These are phyloP conservation scores for Drosophila azteca DNA, from an alignment of 1,140 invertebrate species.

Conservation along the genomic window DNA sequence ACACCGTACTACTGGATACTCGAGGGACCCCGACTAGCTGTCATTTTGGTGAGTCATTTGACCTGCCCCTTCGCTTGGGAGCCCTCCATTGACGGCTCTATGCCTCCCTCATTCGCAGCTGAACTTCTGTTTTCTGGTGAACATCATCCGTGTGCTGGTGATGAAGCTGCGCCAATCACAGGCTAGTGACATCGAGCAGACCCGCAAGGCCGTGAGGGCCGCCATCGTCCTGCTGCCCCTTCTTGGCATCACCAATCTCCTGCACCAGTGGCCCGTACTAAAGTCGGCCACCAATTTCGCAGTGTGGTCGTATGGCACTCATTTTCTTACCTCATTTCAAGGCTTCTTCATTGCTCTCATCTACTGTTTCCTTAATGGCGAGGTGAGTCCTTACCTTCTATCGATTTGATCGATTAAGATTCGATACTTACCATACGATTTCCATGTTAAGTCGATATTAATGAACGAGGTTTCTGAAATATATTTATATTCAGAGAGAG, in stretches of 20 bases:
- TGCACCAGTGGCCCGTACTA: conserved; percentile 89
- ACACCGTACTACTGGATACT: conserved; percentile 93
- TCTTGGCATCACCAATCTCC: conserved; percentile 91
- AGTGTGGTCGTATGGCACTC: conserved; percentile 91
- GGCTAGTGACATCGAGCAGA: conserved; percentile 91
- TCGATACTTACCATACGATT: too few relatives aligned
- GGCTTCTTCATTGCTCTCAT: conserved; percentile 93
- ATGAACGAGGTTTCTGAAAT: too few relatives aligned
- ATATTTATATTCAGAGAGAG: too few relatives aligned
- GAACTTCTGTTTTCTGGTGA: conserved; percentile 92
- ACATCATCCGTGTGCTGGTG: conserved; percentile 93
- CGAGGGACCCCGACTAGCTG: conserved; percentile 91
- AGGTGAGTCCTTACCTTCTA: conserved; percentile 86
- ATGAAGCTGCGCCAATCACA: conserved; percentile 91
- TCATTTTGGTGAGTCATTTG: conserved; percentile 86
- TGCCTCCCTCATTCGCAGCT: conserved; percentile 85
- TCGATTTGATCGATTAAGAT: neutral
- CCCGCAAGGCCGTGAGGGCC: conserved; percentile 91
- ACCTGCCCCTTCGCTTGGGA: too few relatives aligned
- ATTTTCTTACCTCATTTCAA: conserved; percentile 93
- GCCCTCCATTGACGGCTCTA: neutral
- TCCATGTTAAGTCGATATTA: too few relatives aligned
- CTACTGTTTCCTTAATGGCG: conserved; percentile 95
- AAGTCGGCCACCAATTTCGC: conserved; percentile 89
- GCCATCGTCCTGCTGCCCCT: conserved; percentile 91